A percentile compares a stretch with the other conserved stretches of the same genome.
Evolutionary conservation across 2,797 vertebrate species (phyloP).

Genomic region (Phrynocephalus forsythii): DNA sequence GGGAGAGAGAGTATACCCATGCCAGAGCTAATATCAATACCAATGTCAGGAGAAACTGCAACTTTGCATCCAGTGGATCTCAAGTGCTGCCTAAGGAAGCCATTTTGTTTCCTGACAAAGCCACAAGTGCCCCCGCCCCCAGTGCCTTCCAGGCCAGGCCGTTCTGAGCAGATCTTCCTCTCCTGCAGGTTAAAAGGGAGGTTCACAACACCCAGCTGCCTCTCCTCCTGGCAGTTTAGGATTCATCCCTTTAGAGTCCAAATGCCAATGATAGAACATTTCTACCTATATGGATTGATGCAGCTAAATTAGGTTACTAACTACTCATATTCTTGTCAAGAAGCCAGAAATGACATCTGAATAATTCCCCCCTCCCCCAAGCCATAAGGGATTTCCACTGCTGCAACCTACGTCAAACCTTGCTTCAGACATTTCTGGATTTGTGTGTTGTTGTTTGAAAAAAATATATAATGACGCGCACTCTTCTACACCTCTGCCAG

Average conservation of each 20-base stretch:
- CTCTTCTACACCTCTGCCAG: constrained; percentile 7
- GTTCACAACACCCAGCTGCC: background rate
- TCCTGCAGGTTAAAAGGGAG: background rate
- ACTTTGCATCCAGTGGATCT: background rate
- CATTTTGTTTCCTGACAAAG: too few species aligned
- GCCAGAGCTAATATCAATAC: background rate
- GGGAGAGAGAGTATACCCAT: background rate
- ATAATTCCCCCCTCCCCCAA: background rate
- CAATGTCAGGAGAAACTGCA: background rate
- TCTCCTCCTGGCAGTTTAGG: background rate
- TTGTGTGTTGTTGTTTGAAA: background rate
- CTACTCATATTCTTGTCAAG: fast-evolving
- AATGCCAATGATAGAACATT: background rate
- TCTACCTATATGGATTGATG: background rate
- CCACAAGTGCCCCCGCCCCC: background rate
- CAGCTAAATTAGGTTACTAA: background rate
- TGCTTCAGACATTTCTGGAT: constrained; percentile 33
- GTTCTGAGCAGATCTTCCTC: background rate
- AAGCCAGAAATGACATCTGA: background rate
- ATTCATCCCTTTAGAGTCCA: fast-evolving
- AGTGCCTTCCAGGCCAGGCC: too few species aligned
- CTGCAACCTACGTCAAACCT: background rate
- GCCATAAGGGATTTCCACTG: background rate
- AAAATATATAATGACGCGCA: background rate
- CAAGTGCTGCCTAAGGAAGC: too few species aligned